A percentile compares a stretch with the other conserved stretches of the same genome.
phyloP scores from a whole-genome alignment of 2,113 vertebrate genomes.

The Catharus minimus region DNA sequence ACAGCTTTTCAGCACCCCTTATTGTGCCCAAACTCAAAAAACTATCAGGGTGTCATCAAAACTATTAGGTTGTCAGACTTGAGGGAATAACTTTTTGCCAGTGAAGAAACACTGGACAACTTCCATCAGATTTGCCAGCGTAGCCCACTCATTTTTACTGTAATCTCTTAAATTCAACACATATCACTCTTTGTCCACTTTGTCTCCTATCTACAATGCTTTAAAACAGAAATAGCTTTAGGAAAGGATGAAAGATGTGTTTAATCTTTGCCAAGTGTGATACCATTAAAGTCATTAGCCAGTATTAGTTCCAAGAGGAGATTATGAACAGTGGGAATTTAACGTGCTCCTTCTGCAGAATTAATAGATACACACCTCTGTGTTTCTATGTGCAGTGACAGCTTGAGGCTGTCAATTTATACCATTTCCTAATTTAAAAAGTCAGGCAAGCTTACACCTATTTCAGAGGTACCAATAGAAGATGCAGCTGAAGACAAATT shows the following conservation, averaged over 20 bases:
- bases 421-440: neutral
- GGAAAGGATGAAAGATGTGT: slow-evolving; percentile 36
- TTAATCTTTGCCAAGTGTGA: slow-evolving; percentile 27
- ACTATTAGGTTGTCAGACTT: neutral
- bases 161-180: neutral
- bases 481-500: neutral
- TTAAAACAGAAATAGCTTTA: slow-evolving; percentile 15
- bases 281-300: slow-evolving; percentile 28
- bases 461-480: neutral
- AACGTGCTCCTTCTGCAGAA: neutral
- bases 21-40: neutral
- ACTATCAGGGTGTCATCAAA: neutral
- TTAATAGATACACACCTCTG: neutral
- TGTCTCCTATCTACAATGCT: neutral
- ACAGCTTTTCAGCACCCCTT: neutral
- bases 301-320: neutral
- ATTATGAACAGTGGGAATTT: neutral
- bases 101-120: neutral
- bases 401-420: slow-evolving; percentile 5
- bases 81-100: neutral
- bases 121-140: neutral
- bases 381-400: neutral
- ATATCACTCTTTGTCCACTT: neutral
- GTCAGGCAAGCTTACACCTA: neutral
- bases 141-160: neutral